phyloP scores from a whole-genome alignment of 2,888 invertebrate species.

The Drosophila peninsularis region DNA sequence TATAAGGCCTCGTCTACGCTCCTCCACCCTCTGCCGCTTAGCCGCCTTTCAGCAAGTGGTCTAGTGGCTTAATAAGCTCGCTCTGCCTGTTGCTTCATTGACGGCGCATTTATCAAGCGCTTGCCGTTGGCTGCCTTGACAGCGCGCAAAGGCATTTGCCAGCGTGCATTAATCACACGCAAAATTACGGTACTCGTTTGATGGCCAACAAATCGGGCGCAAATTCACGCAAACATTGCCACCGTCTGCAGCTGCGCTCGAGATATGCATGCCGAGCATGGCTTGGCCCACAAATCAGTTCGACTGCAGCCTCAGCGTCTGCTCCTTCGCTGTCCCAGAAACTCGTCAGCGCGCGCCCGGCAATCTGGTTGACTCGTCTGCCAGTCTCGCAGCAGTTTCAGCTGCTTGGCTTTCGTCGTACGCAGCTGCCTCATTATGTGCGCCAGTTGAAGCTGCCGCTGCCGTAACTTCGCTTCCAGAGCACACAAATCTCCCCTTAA shows the following conservation, averaged over 20 bases:
- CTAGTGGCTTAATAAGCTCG: not conserved
- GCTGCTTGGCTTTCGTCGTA: constrained; percentile 48
- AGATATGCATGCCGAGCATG: constrained; percentile 46
- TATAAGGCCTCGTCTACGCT: too few relatives aligned
- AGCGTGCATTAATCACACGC: constrained; percentile 67
- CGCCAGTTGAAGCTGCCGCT: constrained; percentile 46
- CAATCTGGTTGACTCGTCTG: constrained; percentile 41
- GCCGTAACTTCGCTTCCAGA: constrained; percentile 28
- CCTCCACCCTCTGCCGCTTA: not conserved
- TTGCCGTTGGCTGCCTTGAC: constrained; percentile 44
- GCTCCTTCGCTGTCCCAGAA: constrained; percentile 34
- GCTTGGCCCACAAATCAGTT: constrained; percentile 48
- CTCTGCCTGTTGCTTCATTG: constrained; percentile 58
- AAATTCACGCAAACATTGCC: constrained; percentile 76
- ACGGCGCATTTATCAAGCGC: constrained; percentile 36
- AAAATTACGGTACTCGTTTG: constrained; percentile 62
- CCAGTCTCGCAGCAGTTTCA: constrained; percentile 22
- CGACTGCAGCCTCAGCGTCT: constrained; percentile 10
- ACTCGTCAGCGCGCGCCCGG: constrained; percentile 44
- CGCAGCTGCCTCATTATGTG: constrained; percentile 71
- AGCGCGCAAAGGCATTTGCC: constrained; percentile 46
- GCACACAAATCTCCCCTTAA: constrained; percentile 76
- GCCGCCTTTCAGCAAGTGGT: constrained; percentile 6
- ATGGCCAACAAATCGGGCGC: constrained; percentile 74
- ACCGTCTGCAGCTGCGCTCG: constrained; percentile 27